phyloP scores from a whole-genome alignment of 2,888 invertebrate genomes.

The Danaus chrysippus region DNA sequence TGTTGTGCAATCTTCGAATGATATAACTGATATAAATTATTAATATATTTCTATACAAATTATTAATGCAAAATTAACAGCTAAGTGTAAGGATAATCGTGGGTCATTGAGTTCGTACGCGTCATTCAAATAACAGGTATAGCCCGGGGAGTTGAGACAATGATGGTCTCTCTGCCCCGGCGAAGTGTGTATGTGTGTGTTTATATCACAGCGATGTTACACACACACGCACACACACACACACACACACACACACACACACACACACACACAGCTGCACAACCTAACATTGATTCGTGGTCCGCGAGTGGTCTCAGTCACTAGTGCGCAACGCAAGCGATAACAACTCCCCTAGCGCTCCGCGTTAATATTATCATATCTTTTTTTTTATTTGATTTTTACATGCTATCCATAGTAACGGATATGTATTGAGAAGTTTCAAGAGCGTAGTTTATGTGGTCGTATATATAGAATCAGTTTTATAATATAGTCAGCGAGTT shows the following conservation, averaged over 20 bases:
- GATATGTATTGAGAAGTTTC: too few relatives aligned
- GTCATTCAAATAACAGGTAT: conserved; percentile 48
- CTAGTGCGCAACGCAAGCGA: conserved; percentile 73
- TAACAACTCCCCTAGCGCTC: conserved; percentile 56
- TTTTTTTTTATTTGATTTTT: conserved; percentile 60
- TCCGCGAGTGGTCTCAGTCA: conserved; percentile 68
- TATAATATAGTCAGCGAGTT: conserved; percentile 49
- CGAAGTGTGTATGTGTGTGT: conserved; percentile 46
- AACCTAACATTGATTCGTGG: conserved; percentile 75
- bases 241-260: too few relatives aligned
- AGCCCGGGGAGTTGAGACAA: conserved; percentile 50
- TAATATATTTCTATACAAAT: not conserved
- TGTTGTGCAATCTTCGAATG: too few relatives aligned
- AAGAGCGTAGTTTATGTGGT: conserved; percentile 40
- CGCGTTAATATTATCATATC: conserved; percentile 56
- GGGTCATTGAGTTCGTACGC: conserved; percentile 57
- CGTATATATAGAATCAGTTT: conserved; percentile 38
- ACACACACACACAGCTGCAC: conserved; percentile 49
- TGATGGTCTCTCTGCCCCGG: conserved; percentile 38
- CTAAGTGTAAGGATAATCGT: conserved; percentile 11
- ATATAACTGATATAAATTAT: too few relatives aligned
- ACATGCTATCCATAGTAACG: conserved; percentile 33
- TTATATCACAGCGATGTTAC: conserved; percentile 40
- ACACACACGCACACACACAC: too few relatives aligned
- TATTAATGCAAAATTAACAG: not conserved